Conservation (phyloP, 2,888 invertebrate genomes). For the Empis stercorea region DNA sequence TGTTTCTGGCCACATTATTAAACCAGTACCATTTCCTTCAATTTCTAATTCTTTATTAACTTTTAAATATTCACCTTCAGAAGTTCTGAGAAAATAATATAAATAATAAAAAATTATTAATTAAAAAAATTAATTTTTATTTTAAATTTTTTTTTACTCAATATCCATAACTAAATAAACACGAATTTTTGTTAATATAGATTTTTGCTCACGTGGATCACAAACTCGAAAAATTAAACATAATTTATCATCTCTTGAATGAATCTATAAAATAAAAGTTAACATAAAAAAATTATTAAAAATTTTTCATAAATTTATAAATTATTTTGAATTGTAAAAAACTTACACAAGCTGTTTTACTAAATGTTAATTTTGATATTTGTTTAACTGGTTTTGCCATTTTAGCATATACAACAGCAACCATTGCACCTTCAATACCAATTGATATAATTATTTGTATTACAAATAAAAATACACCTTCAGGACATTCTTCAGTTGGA, state of each 20-base stretch:
- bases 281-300: not conserved
- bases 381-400: slow-evolving; percentile 64
- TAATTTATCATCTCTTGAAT: slow-evolving; percentile 62
- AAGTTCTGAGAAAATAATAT: slow-evolving; percentile 20
- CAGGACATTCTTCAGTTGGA: slow-evolving; percentile 73
- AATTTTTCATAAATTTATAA: not conserved
- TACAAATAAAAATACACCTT: slow-evolving; percentile 69
- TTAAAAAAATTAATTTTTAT: not conserved
- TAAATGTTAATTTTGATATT: slow-evolving; percentile 66
- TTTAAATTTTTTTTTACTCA: slow-evolving; percentile 17
- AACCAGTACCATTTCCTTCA: slow-evolving; percentile 46
- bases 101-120: not conserved
- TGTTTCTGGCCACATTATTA: slow-evolving; percentile 78
- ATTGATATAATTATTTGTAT: slow-evolving; percentile 62
- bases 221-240: slow-evolving; percentile 71
- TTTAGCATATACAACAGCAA: slow-evolving; percentile 62
- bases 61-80: slow-evolving; percentile 61
- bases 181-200: slow-evolving; percentile 65
- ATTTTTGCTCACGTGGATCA: slow-evolving; percentile 62
- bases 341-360: slow-evolving; percentile 54
- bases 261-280: slow-evolving; percentile 43
- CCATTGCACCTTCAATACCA: slow-evolving; percentile 42
- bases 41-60: slow-evolving; percentile 57
- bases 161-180: slow-evolving; percentile 38
- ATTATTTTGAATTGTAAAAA: too few relatives aligned